These are phyloP conservation scores for Tiliacea citrago DNA, from an alignment of 2,888 invertebrate species.

Conservation along the genomic window DNA sequence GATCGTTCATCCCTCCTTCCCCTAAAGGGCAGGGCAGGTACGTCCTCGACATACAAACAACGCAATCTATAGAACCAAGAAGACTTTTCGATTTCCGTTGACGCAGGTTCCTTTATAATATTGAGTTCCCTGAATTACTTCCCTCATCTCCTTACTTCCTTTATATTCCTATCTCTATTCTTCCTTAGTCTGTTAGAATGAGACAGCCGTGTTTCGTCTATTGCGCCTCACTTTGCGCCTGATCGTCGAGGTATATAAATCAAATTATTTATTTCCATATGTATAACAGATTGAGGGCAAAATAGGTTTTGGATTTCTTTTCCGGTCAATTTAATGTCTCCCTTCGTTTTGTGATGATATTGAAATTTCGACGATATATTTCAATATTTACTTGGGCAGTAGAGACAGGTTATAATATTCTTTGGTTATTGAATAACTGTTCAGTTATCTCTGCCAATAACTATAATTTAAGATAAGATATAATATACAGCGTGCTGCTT, in stretches of 20 bases:
- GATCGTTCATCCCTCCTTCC: constrained; percentile 11
- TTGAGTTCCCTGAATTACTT: constrained; percentile 75
- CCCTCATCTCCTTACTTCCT: constrained; percentile 64
- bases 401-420: not conserved
- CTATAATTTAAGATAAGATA: too few relatives aligned
- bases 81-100: constrained; percentile 78
- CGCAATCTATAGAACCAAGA: constrained; percentile 38
- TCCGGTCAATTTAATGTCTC: constrained; percentile 26
- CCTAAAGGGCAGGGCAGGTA: constrained; percentile 4
- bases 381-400: constrained; percentile 1
- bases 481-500: too few relatives aligned
- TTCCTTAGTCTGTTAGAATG: not conserved
- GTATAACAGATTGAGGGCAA: constrained; percentile 12
- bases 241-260: constrained; percentile 15
- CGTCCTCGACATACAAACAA: constrained; percentile 6
- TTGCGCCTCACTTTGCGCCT: constrained; percentile 11
- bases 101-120: constrained; percentile 74
- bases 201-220: not conserved
- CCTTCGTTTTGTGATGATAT: not conserved
- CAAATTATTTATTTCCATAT: constrained; percentile 33
- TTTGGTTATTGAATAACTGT: not conserved
- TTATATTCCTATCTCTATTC: constrained; percentile 53
- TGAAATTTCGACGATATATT: not conserved
- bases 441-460: not conserved
- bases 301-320: constrained; percentile 33